A percentile compares a stretch with the other conserved stretches of the same genome.
Evolutionary conservation across 2,888 invertebrate genomes (phyloP).

Genomic region (Dryocosmus kuriphilus): DNA sequence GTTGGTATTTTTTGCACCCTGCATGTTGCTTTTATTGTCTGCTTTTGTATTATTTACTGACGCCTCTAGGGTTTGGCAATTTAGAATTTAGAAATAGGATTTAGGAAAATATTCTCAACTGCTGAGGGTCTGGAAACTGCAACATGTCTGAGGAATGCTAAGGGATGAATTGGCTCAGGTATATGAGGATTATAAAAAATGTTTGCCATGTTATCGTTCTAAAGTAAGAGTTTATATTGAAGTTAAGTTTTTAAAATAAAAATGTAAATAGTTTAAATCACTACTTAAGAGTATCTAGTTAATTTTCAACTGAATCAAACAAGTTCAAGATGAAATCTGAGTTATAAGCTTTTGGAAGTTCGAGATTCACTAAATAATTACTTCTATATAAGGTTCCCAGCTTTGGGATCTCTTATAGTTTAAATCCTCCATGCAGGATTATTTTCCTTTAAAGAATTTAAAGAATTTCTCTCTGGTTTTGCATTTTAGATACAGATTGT

Average conservation of each 20-base stretch:
- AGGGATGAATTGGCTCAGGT: not conserved
- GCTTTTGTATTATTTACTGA: slow-evolving; percentile 41
- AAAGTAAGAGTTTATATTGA: not conserved
- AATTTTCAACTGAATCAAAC: not conserved
- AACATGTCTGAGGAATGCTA: not conserved
- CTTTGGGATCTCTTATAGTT: not conserved
- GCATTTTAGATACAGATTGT: not conserved
- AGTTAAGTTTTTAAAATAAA: not conserved
- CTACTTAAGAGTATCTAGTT: not conserved
- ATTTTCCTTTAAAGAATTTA: not conserved
- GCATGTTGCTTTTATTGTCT: slow-evolving; percentile 41
- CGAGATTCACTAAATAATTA: not conserved
- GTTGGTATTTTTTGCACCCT: slow-evolving; percentile 25
- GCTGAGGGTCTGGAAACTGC: not conserved
- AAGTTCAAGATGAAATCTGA: too few species aligned
- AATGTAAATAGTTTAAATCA: too few species aligned
- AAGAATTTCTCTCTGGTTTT: too few species aligned
- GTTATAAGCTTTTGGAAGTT: not conserved
- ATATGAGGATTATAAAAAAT: not conserved
- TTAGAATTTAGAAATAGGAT: not conserved
- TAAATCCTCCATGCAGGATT: not conserved
- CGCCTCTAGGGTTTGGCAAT: not conserved
- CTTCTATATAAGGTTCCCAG: not conserved
- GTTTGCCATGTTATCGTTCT: not conserved
- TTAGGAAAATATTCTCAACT: not conserved